phyloP scores from a whole-genome alignment of 1,140 invertebrate species.

The Diploscapter pachys region DNA sequence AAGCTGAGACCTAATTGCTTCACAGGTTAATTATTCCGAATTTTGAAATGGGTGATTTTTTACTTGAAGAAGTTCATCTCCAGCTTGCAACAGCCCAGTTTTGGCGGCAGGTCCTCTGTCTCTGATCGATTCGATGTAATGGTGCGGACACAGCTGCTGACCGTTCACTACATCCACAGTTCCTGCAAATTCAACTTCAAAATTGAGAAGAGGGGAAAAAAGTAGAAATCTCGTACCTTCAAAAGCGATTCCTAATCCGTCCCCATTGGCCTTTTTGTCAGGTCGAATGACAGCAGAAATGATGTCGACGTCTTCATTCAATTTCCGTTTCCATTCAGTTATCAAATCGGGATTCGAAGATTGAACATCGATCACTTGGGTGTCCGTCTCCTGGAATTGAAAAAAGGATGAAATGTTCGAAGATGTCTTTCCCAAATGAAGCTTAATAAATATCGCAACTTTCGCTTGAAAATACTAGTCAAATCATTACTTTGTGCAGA shows the following conservation, averaged over 20 bases:
- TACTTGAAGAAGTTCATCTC: conserved; percentile 82
- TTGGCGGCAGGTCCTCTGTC: conserved; percentile 88
- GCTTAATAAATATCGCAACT: too few species aligned
- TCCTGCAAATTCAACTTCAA: conserved; percentile 57
- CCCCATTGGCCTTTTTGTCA: conserved; percentile 59
- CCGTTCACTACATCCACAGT: conserved; percentile 91
- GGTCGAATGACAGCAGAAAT: conserved; percentile 47
- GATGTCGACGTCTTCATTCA: conserved; percentile 50
- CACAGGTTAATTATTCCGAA: too few species aligned
- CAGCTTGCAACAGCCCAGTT: conserved; percentile 74
- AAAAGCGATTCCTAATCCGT: conserved; percentile 85
- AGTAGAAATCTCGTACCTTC: conserved; percentile 66
- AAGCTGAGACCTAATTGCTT: too few species aligned
- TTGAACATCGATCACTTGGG: conserved; percentile 46
- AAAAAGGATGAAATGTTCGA: conserved; percentile 1
- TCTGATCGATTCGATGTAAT: conserved; percentile 86
- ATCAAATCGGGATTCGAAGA: conserved; percentile 42
- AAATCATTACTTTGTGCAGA: too few species aligned
- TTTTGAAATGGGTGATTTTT: not conserved
- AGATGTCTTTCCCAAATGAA: conserved; percentile 18
- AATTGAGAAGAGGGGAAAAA: not conserved
- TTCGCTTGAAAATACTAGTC: too few species aligned
- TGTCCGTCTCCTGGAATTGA: conserved; percentile 47
- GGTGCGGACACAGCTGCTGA: conserved; percentile 69
- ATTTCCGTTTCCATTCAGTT: conserved; percentile 45